A percentile compares a stretch with the other conserved stretches of the same genome.
Evolutionary conservation across 1,140 invertebrate genomes (phyloP).

Genomic region (Diorhabda elongata): DNA sequence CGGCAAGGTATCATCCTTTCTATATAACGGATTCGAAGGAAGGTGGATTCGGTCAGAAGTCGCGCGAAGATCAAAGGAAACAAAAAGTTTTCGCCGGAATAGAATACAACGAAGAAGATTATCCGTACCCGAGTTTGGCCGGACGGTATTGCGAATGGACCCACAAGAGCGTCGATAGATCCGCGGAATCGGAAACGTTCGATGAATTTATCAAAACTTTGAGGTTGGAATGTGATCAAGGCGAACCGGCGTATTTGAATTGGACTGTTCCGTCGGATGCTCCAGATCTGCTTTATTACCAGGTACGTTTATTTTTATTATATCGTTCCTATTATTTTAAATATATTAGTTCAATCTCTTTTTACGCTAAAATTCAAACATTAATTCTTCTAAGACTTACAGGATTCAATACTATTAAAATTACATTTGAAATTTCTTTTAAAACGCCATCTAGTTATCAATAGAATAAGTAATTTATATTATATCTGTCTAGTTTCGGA

Average conservation of each 20-base stretch:
- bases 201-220: slow-evolving; percentile 73
- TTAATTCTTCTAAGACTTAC: too few species aligned
- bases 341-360: too few species aligned
- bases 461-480: too few species aligned
- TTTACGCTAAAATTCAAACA: too few species aligned
- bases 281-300: slow-evolving; percentile 80
- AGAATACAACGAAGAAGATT: slow-evolving; percentile 66
- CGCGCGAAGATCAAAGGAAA: slow-evolving; percentile 59
- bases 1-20: slow-evolving; percentile 84
- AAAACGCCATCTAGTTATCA: too few species aligned
- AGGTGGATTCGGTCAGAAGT: slow-evolving; percentile 78
- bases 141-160: slow-evolving; percentile 74
- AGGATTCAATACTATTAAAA: too few species aligned
- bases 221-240: slow-evolving; percentile 67
- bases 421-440: too few species aligned
- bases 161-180: slow-evolving; percentile 67
- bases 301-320: slow-evolving; percentile 56
- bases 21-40: slow-evolving; percentile 85
- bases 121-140: slow-evolving; percentile 71
- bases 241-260: slow-evolving; percentile 67
- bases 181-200: slow-evolving; percentile 62
- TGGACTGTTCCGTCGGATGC: slow-evolving; percentile 80
- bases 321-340: too few species aligned
- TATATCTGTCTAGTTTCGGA: too few species aligned
- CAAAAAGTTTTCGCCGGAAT: slow-evolving; percentile 73